Evolutionary conservation across 2,888 invertebrate genomes (phyloP), one percentile per base, ranked within the genome.

Genomic region (Archips crataeganus): DNA sequence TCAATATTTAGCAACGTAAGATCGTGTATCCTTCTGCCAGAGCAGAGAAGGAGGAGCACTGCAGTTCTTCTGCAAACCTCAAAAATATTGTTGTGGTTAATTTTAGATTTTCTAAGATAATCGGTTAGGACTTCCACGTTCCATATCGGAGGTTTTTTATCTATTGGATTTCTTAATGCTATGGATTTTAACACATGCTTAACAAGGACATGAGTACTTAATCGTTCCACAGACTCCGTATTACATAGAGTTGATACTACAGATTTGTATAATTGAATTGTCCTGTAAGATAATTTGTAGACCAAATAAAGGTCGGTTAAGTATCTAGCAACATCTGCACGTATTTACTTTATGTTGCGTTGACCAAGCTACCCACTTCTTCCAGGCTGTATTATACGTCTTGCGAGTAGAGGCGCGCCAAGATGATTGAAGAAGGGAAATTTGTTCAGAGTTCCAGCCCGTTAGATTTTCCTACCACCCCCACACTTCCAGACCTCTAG

Each of bases 401-500:
- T 68, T 75, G 49, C 68, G 9, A 5, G 79, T 76, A 4, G 77
- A 77, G 3, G 36, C 2, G n/a, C 79, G 51, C 77, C 77, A 77
- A 15, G 72, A 62, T 3, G 67, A 57, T 62, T 70, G 60, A 0
- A 78, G 63, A 45, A 79, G 65, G 0, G 39, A 6, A n/a, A 68
- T 47, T 45, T 77, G 73, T n/a, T 39, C 39, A 8, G 8, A 8
- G 15, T 75, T 66, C 79, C 79, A 75, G 51, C 42, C 36, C 11
- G 6, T 60, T 67, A 66, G 65, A 54, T 8, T 42, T 11, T 42
- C 51, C 15, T 4, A 3, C 81, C 79, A 80, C 78, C 78, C 79
- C 78, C 79, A 77, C 79, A 74, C 69, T 64, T 79, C 79, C 80
- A 80, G 23, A 75, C 80, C 75, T 78, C 75, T 76, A 82, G 74